Percentiles rank a stretch among this genome's conserved stretches.
These are phyloP conservation scores for Anser cygnoides DNA, from an alignment of 2,113 vertebrate genomes.

Conservation along the genomic window DNA sequence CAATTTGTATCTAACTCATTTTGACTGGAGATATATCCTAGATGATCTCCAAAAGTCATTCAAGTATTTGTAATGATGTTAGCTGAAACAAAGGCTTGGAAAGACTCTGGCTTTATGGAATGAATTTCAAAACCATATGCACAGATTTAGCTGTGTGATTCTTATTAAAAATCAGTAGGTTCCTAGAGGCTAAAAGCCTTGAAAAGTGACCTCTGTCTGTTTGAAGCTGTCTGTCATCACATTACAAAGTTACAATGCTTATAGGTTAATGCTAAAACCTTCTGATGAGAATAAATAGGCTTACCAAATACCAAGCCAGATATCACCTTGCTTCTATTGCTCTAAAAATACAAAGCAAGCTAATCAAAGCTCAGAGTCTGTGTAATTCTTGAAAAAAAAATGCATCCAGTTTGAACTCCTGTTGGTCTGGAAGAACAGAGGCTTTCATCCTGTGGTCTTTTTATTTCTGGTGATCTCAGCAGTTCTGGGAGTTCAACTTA, in stretches of 20 bases:
- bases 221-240: background rate
- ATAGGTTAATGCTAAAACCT: background rate
- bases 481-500: background rate
- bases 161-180: slow-evolving; percentile 21
- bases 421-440: background rate
- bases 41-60: slow-evolving; percentile 62
- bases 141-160: background rate
- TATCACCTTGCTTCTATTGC: background rate
- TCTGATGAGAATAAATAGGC: slow-evolving; percentile 1
- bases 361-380: background rate
- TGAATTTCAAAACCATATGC: background rate
- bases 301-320: background rate
- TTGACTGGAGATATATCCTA: slow-evolving; percentile 49
- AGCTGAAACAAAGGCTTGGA: slow-evolving; percentile 30
- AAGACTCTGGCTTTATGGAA: slow-evolving; percentile 33
- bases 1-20: slow-evolving; percentile 53
- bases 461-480: background rate
- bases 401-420: background rate
- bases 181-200: slow-evolving; percentile 27
- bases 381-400: background rate
- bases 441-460: background rate
- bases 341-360: slow-evolving; percentile 5
- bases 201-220: slow-evolving; percentile 37
- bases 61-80: slow-evolving; percentile 57
- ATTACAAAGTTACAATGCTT: background rate